A percentile compares a stretch with the other conserved stretches of the same genome.
phyloP scores from a whole-genome alignment of 1,140 invertebrate genomes.

The Drosophila sp. region DNA sequence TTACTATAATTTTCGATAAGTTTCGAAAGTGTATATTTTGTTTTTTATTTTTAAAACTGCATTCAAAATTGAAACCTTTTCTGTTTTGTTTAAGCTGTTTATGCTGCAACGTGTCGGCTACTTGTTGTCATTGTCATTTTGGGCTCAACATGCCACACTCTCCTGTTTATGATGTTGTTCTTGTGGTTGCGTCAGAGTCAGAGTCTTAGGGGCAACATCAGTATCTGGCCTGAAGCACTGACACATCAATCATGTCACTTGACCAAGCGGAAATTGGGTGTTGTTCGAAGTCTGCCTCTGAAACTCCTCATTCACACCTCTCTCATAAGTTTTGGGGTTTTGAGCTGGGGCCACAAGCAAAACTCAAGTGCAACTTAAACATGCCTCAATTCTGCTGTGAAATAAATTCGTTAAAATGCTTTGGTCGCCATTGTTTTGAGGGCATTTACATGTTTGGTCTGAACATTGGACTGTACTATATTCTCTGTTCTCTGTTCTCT shows the following conservation, averaged over 20 bases:
- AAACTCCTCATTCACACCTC: background rate
- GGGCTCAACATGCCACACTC: background rate
- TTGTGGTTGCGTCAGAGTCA: slow-evolving; percentile 1
- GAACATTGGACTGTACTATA: too few species aligned
- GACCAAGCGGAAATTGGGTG: slow-evolving; percentile 78
- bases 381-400: slow-evolving; percentile 43
- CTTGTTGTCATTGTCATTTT: slow-evolving; percentile 42
- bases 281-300: slow-evolving; percentile 35
- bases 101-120: slow-evolving; percentile 59
- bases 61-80: background rate
- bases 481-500: slow-evolving; percentile 23
- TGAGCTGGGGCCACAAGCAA: slow-evolving; percentile 8
- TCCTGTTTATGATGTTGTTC: slow-evolving; percentile 26
- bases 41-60: background rate
- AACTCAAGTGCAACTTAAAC: slow-evolving; percentile 47
- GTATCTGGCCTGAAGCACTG: slow-evolving; percentile 3
- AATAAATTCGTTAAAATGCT: slow-evolving; percentile 72
- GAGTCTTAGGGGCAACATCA: background rate
- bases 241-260: slow-evolving; percentile 78
- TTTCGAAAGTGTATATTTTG: background rate
- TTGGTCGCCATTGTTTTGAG: slow-evolving; percentile 58
- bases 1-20: too few species aligned
- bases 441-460: slow-evolving; percentile 58
- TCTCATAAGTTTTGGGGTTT: slow-evolving; percentile 42
- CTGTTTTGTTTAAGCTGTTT: slow-evolving; percentile 9